These are phyloP conservation scores for Acanthosepion pharaonis DNA, from an alignment of 2,888 invertebrate species.

Conservation along the genomic window DNA sequence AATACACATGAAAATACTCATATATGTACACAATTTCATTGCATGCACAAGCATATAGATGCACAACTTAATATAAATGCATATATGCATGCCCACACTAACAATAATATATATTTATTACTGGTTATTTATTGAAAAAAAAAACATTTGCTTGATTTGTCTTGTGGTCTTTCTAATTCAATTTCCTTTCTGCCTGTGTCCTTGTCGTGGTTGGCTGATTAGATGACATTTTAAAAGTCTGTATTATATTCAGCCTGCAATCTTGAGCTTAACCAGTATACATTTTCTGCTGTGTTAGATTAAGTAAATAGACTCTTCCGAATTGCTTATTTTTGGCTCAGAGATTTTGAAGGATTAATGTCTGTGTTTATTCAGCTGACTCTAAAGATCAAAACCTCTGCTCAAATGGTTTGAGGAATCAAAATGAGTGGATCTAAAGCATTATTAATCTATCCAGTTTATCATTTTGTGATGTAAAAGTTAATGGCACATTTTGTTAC, in stretches of 20 bases:
- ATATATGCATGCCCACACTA: not conserved
- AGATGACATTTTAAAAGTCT: slow-evolving; percentile 17
- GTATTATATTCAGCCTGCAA: not conserved
- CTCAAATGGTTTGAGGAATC: slow-evolving; percentile 12
- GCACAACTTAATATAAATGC: not conserved
- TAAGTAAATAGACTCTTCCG: slow-evolving; percentile 33
- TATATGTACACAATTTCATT: no score
- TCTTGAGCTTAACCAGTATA: not conserved
- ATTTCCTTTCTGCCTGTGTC: slow-evolving; percentile 22
- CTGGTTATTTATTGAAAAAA: not conserved
- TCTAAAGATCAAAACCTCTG: slow-evolving; percentile 6
- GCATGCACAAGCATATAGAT: not conserved
- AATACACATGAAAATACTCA: no score
- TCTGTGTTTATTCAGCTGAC: slow-evolving; percentile 33
- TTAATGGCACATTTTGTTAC: not conserved
- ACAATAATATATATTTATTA: slow-evolving; percentile 17
- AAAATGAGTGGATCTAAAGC: slow-evolving; percentile 33
- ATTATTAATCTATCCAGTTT: slow-evolving; percentile 33
- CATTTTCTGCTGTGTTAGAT: slow-evolving; percentile 15
- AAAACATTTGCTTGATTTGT: slow-evolving; percentile 15
- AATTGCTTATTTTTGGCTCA: slow-evolving; percentile 15
- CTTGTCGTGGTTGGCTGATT: slow-evolving; percentile 5
- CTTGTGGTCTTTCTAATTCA: slow-evolving; percentile 18
- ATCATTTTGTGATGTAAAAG: not conserved
- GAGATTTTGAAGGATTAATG: not conserved